phyloP scores from a whole-genome alignment of 1,140 invertebrate species.

The Odontomachus brunneus region DNA sequence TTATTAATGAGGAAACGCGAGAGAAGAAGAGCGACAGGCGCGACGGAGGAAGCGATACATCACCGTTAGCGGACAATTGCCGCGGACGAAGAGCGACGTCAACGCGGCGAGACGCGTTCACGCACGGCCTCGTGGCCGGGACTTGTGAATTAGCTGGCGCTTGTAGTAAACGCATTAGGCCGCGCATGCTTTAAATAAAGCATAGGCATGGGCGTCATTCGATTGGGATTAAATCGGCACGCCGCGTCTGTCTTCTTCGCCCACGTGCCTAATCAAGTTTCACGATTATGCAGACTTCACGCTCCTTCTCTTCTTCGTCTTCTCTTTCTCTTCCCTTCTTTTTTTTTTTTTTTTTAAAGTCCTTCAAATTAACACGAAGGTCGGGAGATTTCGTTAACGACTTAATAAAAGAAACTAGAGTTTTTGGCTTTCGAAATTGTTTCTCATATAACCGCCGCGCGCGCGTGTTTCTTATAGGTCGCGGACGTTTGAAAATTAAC shows the following conservation, averaged over 20 bases:
- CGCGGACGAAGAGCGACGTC: constrained; percentile 10
- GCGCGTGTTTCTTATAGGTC: no score
- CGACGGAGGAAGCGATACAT: constrained; percentile 24
- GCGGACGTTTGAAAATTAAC: no score
- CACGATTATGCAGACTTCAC: not conserved
- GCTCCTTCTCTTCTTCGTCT: not conserved
- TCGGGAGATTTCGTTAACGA: no score
- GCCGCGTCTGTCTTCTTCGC: not conserved
- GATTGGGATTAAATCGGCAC: constrained; percentile 34
- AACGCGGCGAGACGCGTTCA: constrained; percentile 9
- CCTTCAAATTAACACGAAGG: no score
- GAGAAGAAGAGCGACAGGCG: constrained; percentile 4
- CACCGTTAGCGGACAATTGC: constrained; percentile 38
- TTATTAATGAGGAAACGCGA: constrained; percentile 30
- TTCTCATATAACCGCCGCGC: no score
- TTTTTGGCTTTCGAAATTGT: no score
- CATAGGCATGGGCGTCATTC: constrained; percentile 6
- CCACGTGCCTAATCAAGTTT: constrained; percentile 24
- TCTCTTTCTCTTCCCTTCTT: no score
- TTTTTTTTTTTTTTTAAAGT: no score
- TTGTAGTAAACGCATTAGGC: constrained; percentile 46
- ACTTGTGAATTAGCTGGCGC: constrained; percentile 34
- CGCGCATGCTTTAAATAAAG: constrained; percentile 35
- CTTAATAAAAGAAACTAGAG: no score
- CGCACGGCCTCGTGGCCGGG: constrained; percentile 5